Evolutionary conservation across 2,888 invertebrate species (phyloP).

Genomic region (Willowsia nigromaculata): DNA sequence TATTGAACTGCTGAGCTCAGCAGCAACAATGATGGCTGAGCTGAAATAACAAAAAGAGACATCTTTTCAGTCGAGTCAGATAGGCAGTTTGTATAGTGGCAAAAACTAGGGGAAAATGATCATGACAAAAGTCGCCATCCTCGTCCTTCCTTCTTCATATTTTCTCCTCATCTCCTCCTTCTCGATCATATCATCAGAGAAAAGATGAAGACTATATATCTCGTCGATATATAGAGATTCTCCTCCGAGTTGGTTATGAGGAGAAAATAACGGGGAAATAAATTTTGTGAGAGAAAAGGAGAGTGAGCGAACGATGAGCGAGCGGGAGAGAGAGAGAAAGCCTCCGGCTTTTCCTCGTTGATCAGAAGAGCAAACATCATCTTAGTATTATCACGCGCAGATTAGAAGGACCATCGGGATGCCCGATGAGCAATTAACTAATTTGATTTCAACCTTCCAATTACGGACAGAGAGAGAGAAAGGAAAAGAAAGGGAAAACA

Average conservation of each 20-base stretch:
- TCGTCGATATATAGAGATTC: background rate
- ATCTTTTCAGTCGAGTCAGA: background rate
- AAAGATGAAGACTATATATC: background rate
- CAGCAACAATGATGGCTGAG: constrained; percentile 9
- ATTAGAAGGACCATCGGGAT: constrained; percentile 79
- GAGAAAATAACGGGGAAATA: background rate
- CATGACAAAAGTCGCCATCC: background rate
- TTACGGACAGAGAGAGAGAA: constrained; percentile 75
- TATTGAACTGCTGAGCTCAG: constrained; percentile 50
- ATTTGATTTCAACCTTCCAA: constrained; percentile 79
- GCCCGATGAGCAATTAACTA: constrained; percentile 79
- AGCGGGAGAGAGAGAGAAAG: constrained; percentile 60
- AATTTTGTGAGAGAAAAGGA: background rate
- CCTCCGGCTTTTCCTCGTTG: constrained; percentile 74
- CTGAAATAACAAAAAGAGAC: background rate
- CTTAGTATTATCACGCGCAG: constrained; percentile 79
- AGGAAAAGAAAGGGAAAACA: too few relatives aligned
- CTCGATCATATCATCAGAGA: constrained; percentile 20
- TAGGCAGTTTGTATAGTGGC: background rate
- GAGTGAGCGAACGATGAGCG: constrained; percentile 4
- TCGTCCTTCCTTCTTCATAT: background rate
- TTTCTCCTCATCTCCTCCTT: constrained; percentile 6
- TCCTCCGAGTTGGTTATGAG: background rate
- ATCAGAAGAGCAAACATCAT: constrained; percentile 79
- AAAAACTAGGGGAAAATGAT: constrained; percentile 38